Conservation (phyloP, 2,113 vertebrate genomes). For the Pseudorasbora parva region DNA sequence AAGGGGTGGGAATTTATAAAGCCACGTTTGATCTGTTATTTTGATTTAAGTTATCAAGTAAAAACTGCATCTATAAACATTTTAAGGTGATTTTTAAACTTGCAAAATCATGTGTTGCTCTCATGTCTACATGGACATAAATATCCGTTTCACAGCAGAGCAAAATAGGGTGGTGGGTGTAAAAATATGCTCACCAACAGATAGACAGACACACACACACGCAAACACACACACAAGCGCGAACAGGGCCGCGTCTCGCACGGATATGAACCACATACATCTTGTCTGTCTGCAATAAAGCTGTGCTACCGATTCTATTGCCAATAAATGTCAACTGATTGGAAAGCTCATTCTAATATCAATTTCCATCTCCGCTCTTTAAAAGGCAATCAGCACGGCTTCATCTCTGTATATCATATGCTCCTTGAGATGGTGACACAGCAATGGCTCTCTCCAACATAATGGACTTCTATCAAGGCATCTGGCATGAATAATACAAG, state of each 20-base stretch:
- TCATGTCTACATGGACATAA: constrained; percentile 36
- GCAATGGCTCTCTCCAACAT: constrained; percentile 76
- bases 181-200: constrained; percentile 51
- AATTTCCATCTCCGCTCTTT: constrained; percentile 81
- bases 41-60: constrained; percentile 37
- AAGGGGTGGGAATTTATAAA: neutral
- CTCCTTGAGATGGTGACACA: constrained; percentile 83
- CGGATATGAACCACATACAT: constrained; percentile 78
- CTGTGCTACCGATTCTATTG: constrained; percentile 76
- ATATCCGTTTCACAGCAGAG: constrained; percentile 42
- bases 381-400: constrained; percentile 81
- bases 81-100: constrained; percentile 38
- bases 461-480: constrained; percentile 81
- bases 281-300: constrained; percentile 78
- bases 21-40: constrained; percentile 31
- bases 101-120: constrained; percentile 20
- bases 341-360: constrained; percentile 83
- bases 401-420: constrained; percentile 78
- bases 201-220: constrained; percentile 25
- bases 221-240: constrained; percentile 24
- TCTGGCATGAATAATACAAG: constrained; percentile 81
- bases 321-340: constrained; percentile 81
- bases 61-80: constrained; percentile 28
- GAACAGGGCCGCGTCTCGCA: constrained; percentile 65
- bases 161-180: neutral